A percentile compares a stretch with the other conserved stretches of the same genome.
phyloP scores from a whole-genome alignment of 2,888 invertebrate species.

The Empis livida region DNA sequence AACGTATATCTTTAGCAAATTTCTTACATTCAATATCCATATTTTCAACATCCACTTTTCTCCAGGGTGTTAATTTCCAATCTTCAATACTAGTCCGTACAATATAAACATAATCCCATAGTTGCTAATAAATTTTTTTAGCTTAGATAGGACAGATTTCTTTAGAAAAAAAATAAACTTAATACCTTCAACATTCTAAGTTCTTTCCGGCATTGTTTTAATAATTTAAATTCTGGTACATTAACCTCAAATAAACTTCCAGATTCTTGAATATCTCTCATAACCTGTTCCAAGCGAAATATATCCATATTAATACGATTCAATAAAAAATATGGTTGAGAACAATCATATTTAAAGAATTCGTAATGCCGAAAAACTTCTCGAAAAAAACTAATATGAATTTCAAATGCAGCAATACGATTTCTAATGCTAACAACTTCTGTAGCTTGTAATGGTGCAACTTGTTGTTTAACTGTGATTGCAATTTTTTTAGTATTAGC shows the following conservation, averaged over 20 bases:
- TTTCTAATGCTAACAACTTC: constrained; percentile 86
- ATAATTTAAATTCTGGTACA: constrained; percentile 84
- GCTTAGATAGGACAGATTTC: background rate
- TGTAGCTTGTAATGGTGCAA: constrained; percentile 86
- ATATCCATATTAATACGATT: constrained; percentile 70
- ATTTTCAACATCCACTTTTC: constrained; percentile 92
- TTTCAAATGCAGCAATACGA: constrained; percentile 75
- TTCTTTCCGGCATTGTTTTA: constrained; percentile 86
- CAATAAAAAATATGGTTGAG: constrained; percentile 58
- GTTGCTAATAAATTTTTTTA: constrained; percentile 44
- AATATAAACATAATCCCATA: constrained; percentile 91
- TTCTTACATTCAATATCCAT: constrained; percentile 99
- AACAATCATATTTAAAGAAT: constrained; percentile 63
- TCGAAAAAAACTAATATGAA: constrained; percentile 67
- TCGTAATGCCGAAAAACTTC: constrained; percentile 74
- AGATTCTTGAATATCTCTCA: constrained; percentile 74
- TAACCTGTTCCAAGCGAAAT: constrained; percentile 67
- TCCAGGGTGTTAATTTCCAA: constrained; percentile 96
- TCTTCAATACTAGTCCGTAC: constrained; percentile 86
- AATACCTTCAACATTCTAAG: constrained; percentile 69
- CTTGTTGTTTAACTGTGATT: constrained; percentile 81
- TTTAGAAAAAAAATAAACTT: background rate
- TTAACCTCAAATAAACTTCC: constrained; percentile 90
- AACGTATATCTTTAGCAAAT: constrained; percentile 85
- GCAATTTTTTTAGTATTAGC: constrained; percentile 87